phyloP scores from a whole-genome alignment of 2,113 vertebrate genomes.

The Gambusia affinis region DNA sequence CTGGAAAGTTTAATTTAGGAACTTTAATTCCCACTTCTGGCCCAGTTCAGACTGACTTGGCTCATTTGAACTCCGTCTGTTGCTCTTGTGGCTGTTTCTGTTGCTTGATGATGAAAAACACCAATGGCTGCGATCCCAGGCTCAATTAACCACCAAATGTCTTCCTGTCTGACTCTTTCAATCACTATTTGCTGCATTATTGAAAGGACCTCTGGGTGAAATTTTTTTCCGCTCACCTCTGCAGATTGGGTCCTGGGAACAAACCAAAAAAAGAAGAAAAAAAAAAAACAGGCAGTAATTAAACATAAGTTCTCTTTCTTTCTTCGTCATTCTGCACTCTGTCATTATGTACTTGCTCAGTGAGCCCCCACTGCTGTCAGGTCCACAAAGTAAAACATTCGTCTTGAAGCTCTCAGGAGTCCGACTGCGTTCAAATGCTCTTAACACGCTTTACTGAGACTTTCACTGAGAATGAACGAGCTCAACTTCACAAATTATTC shows the following conservation, averaged over 20 bases:
- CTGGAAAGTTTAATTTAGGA: not conserved
- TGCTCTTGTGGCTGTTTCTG: conserved; percentile 11
- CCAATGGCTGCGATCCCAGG: conserved; percentile 29
- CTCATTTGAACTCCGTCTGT: not conserved
- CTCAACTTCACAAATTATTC: conserved; percentile 17
- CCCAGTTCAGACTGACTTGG: not conserved
- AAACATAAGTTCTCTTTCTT: not conserved
- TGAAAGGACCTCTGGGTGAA: not conserved
- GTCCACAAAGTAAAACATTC: conserved; percentile 25
- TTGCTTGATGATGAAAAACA: conserved; percentile 11
- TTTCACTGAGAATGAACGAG: not conserved
- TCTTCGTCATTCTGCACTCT: not conserved
- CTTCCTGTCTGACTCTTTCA: conserved; percentile 2
- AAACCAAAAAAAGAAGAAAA: too few species aligned
- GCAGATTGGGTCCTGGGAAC: not conserved
- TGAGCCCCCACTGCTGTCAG: conserved; percentile 11
- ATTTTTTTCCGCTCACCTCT: not conserved
- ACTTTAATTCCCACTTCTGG: not conserved
- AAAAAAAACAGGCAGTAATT: conserved; percentile 2
- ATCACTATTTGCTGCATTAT: conserved; percentile 12
- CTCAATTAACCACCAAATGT: conserved; percentile 31
- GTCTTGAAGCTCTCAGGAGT: conserved; percentile 11
- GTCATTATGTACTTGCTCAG: not conserved
- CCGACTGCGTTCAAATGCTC: conserved; percentile 24
- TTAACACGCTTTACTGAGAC: not conserved